These are phyloP conservation scores for Drosophila fungiperda DNA, from an alignment of 2,888 invertebrate genomes.

Conservation along the genomic window DNA sequence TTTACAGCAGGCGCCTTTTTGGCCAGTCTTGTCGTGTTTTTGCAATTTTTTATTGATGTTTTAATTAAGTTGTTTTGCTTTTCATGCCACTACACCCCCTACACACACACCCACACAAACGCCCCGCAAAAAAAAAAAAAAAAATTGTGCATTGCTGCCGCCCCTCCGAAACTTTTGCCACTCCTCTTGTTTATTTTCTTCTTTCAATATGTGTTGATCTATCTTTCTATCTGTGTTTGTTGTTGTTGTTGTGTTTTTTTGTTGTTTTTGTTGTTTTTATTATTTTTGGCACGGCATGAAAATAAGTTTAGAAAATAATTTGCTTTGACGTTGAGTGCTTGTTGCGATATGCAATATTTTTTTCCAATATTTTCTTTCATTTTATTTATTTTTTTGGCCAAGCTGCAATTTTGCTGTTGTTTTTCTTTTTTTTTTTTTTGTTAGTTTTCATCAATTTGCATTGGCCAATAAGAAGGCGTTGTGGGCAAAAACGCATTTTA, in stretches of 20 bases:
- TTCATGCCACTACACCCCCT: conserved; percentile 8
- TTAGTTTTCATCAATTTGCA: conserved; percentile 37
- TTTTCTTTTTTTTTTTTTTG: conserved; percentile 10
- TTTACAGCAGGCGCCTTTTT: conserved; percentile 43
- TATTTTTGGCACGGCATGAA: conserved; percentile 80
- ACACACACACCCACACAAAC: conserved; percentile 1
- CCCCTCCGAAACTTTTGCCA: neutral
- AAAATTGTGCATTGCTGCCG: conserved; percentile 18
- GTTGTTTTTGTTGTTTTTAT: conserved; percentile 60
- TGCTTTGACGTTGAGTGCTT: conserved; percentile 80
- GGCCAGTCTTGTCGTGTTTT: conserved; percentile 54
- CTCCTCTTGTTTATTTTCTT: conserved; percentile 27
- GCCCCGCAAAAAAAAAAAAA: neutral
- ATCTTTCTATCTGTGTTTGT: too few species aligned
- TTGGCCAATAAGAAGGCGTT: conserved; percentile 16
- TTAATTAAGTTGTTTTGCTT: conserved; percentile 77
- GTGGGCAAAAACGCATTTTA: conserved; percentile 36
- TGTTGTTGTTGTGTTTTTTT: too few species aligned
- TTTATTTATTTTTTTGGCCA: neutral
- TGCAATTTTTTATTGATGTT: conserved; percentile 78
- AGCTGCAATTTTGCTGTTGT: conserved; percentile 14
- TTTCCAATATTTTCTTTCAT: conserved; percentile 4
- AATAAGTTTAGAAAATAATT: conserved; percentile 80
- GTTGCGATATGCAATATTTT: conserved; percentile 69
- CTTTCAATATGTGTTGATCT: conserved; percentile 37